Base-by-base conservation (phyloP, 2,888 invertebrate genomes). In the Melolontha melolontha region DNA sequence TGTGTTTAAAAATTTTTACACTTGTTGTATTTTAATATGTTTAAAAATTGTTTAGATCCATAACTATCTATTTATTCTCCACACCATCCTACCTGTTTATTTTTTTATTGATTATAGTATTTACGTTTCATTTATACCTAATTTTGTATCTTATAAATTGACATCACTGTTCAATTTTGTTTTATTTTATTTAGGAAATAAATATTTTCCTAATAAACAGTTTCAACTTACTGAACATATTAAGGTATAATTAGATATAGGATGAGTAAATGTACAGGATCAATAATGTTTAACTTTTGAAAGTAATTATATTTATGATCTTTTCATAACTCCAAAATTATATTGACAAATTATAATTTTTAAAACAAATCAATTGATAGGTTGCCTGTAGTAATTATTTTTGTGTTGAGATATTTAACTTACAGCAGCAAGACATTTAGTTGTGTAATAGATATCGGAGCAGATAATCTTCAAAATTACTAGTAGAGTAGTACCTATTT, bases 1-100 rank as follows among this genome's bases (percentile, higher is more conserved):
- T 34, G 54, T 66, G 69, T 69, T 68, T 54, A 66, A 47, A 68
- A 68, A 65, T 64, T 68, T 66, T 69, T 69, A 69, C 69, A 65
- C 65, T 73, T 73, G 73, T 73, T 73, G 73, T 73, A 73, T 73
- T 71, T 73, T 70, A 71, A 72, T 72, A 71, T 72, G 72, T 72
- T 72, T 72, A 71, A 72, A 67, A 69, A 66, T 70, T 71, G 71
- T 72, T 71, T 72, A 70, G 70, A 71, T 71, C 72, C 71, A 70
- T 68, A 67, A 65, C 70, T 71, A 66, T 71, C 67, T 72, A 70
- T 72, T 72, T 72, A 69, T 72, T 69, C 71, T 70, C 64, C 68
- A 67, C 64, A 66, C 64, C 57, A 54, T 68, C 55, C 57, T 64
- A 51, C 59, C 54, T 66, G 50, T 59, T 64, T 68, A 64, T 66